Evolutionary conservation across 2,888 invertebrate species (phyloP).

Genomic region (Branchellion lobata): DNA sequence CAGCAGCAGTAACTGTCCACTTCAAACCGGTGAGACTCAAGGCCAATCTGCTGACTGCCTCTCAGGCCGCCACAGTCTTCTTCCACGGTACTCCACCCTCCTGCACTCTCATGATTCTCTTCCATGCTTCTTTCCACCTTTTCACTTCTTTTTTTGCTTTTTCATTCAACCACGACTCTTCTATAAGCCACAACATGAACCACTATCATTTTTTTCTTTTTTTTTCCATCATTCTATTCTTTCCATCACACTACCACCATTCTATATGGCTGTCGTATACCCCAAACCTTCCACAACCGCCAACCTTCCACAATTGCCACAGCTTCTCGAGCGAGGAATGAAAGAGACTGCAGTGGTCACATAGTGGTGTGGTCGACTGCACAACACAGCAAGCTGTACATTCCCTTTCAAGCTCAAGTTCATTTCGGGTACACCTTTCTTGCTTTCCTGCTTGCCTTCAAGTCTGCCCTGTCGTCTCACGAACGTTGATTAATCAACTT

Average conservation of each 20-base stretch:
- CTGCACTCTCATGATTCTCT: neutral
- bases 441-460: no score
- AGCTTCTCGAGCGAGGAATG: neutral
- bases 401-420: conserved; percentile 70
- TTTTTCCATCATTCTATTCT: neutral
- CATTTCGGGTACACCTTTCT: conserved; percentile 44
- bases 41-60: conserved; percentile 69
- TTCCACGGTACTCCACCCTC: conserved; percentile 69
- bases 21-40: conserved; percentile 71
- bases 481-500: no score
- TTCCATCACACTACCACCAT: no score
- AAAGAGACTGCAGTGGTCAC: conserved; percentile 48
- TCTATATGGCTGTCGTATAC: no score
- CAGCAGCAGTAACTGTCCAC: conserved; percentile 71
- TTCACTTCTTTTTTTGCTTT: neutral
- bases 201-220: neutral
- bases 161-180: neutral
- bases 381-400: conserved; percentile 65
- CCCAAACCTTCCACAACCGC: no score
- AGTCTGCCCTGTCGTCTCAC: no score
- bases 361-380: conserved; percentile 64
- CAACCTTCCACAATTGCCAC: no score
- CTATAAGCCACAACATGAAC: neutral
- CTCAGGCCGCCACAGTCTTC: conserved; percentile 71
- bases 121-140: neutral